Evolutionary conservation across 2,797 vertebrate species (phyloP), one percentile per base, ranked within the genome.

Genomic region (Acanthis flammea): DNA sequence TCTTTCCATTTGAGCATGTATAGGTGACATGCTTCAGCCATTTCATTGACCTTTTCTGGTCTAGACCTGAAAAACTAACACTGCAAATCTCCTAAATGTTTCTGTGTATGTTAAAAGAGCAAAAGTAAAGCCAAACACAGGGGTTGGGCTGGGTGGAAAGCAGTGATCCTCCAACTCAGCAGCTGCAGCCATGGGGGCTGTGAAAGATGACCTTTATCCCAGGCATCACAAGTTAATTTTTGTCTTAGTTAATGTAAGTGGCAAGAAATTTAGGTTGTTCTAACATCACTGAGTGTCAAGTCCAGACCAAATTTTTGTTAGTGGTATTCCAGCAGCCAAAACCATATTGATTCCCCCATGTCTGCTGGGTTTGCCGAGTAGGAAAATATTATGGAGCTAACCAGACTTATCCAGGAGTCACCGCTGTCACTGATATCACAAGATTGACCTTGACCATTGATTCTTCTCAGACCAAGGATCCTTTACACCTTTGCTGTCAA

Each of bases 271-370:
- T 45, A 5, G 2, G 9, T 86, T 50, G 12, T 50, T 51, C 35
- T 22, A 88, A 41, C 28, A 55, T 50, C 9, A 22, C 18, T 0
- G 5, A 54, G 4, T 42, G 12, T 61, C 54, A 92, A 79, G 35
- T 73, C 4, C n/a, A 62, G 44, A 35, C 5, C 6, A 57, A 7
- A 9, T 39, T 84, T 78, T 66, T 94, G 6, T 70, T 66, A 12
- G 4, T n/a, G 9, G 6, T 54, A 27, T 66, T 66, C 47, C 15
- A 28, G 55, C 18, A 70, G 23, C 33, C 24, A 16, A 74, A 85
- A 48, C 1, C 1, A 0, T 60, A 22, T 31, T 73, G 44, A 30
- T 63, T 87, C 2, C 5, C 21, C 15, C 1, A 0, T 39, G 17
- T 35, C 21, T 68, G 18, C 19, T 74, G 65, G 44, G 12, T 35